These are phyloP conservation scores for Labia minor DNA, from an alignment of 2,888 invertebrate genomes.

Conservation along the genomic window DNA sequence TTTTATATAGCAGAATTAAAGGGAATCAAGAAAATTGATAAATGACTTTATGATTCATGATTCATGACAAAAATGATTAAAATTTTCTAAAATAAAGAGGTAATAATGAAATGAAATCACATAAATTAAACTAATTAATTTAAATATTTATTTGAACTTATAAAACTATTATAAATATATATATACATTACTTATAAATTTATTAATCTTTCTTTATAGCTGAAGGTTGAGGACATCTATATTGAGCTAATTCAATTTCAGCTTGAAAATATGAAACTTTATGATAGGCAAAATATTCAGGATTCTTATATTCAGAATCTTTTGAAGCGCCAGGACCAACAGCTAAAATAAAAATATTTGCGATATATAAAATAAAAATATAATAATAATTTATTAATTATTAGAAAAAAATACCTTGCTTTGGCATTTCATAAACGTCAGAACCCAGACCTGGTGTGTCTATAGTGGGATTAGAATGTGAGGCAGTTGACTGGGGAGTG, in stretches of 20 bases:
- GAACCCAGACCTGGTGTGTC: neutral
- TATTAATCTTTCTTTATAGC: conserved; percentile 31
- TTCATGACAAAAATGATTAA: no score
- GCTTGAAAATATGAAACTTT: conserved; percentile 68
- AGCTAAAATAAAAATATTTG: conserved; percentile 33
- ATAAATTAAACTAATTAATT: no score
- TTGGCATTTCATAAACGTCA: neutral
- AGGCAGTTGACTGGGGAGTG: neutral
- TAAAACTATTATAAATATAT: no score
- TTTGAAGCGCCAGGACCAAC: conserved; percentile 67
- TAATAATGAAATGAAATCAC: no score
- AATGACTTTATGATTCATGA: no score
- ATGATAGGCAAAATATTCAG: conserved; percentile 77
- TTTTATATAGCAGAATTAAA: no score
- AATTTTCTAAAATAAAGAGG: no score
- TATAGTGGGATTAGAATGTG: neutral
- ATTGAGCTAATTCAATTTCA: conserved; percentile 73
- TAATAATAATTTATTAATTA: no score
- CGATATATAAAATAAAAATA: no score
- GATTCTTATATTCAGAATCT: conserved; percentile 65
- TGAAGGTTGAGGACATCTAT: conserved; percentile 67
- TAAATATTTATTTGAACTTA: no score
- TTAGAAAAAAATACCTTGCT: neutral
- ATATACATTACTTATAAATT: neutral
- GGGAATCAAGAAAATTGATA: no score